phyloP scores from a whole-genome alignment of 2,113 vertebrate genomes.

The Sinosuthora webbiana region DNA sequence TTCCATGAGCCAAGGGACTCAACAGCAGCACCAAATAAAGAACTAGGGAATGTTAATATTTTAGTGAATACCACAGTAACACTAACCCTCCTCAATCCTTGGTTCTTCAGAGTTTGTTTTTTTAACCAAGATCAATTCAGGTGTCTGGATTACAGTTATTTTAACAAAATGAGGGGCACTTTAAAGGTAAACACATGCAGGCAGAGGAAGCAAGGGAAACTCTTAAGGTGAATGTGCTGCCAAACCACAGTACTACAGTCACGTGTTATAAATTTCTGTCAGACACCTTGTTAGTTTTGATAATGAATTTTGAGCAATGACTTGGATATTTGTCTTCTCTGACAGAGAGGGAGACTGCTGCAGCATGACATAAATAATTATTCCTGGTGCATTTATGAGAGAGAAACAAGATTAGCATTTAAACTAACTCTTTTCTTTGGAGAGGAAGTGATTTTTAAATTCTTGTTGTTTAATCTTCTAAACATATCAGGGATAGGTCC shows the following conservation, averaged over 20 bases:
- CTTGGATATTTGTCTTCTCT: neutral
- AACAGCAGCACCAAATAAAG: neutral
- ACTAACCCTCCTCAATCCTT: neutral
- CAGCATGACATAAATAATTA: neutral
- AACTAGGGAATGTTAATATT: neutral
- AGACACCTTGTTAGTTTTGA: neutral
- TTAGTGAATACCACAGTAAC: neutral
- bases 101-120: neutral
- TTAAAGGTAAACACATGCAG: neutral
- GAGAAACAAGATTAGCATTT: neutral
- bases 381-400: neutral
- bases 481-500: neutral
- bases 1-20: accelerated
- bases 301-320: neutral
- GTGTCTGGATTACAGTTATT: neutral
- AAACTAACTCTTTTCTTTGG: neutral
- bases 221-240: neutral
- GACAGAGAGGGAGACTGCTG: neutral
- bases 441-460: neutral
- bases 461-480: neutral
- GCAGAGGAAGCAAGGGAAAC: neutral
- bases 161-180: neutral
- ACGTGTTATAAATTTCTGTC: neutral
- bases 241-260: neutral
- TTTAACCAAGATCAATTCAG: neutral